A percentile compares a stretch with the other conserved stretches of the same genome.
phyloP scores from a whole-genome alignment of 2,888 invertebrate species.

The Venusia cambrica region DNA sequence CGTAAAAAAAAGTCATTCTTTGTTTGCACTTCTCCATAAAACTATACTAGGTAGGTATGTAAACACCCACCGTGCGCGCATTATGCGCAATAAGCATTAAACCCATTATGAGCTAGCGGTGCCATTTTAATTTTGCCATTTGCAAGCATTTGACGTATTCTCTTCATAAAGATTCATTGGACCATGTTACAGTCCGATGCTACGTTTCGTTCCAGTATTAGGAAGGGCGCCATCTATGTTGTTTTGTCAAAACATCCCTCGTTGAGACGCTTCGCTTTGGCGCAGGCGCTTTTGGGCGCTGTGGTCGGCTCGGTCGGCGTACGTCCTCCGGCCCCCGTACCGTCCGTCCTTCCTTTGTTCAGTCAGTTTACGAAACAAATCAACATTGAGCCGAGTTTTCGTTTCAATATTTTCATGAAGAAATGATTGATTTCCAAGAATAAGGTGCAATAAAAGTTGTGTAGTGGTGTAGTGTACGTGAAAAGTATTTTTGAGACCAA shows the following conservation, averaged over 20 bases:
- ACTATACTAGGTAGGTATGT: too few species aligned
- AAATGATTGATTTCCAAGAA: slow-evolving; percentile 44
- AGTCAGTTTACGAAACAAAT: slow-evolving; percentile 81
- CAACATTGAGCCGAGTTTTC: slow-evolving; percentile 72
- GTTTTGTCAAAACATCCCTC: slow-evolving; percentile 38
- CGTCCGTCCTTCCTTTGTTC: too few species aligned
- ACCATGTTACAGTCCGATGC: too few species aligned
- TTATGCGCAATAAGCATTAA: too few species aligned
- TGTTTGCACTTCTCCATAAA: too few species aligned
- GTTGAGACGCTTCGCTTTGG: slow-evolving; percentile 62
- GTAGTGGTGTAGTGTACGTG: slow-evolving; percentile 43
- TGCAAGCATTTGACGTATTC: too few species aligned
- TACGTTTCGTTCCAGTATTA: slow-evolving; percentile 31
- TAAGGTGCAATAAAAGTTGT: slow-evolving; percentile 58
- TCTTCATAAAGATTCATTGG: too few species aligned
- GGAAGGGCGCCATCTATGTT: slow-evolving; percentile 64
- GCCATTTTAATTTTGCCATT: too few species aligned
- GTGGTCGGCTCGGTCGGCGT: slow-evolving; percentile 75
- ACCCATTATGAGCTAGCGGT: too few species aligned
- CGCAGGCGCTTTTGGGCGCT: slow-evolving; percentile 79
- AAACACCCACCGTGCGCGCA: too few species aligned
- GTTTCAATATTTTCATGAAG: slow-evolving; percentile 64
- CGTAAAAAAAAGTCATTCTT: too few species aligned
- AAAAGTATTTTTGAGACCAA: slow-evolving; percentile 49
- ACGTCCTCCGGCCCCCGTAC: slow-evolving; percentile 81